Evolutionary conservation across 2,797 vertebrate species (phyloP).

Genomic region (Channallabes apus): DNA sequence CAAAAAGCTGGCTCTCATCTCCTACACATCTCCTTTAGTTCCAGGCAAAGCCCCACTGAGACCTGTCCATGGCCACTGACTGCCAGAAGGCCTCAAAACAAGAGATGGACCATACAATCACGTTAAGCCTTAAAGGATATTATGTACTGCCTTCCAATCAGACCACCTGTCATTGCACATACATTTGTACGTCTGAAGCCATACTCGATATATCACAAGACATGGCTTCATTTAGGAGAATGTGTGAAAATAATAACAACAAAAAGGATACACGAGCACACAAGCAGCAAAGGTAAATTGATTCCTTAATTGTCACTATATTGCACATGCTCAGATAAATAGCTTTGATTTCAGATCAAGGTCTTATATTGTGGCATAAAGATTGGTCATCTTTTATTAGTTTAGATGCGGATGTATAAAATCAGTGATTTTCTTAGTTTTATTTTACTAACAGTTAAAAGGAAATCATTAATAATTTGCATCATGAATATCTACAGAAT

Average conservation of each 20-base stretch:
- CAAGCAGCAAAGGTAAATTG: conserved; percentile 21
- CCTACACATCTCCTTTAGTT: conserved; percentile 62
- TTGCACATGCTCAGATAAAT: conserved; percentile 32
- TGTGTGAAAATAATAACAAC: conserved; percentile 41
- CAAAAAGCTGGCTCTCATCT: conserved; percentile 68
- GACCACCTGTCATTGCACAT: conserved; percentile 55
- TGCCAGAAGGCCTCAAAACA: conserved; percentile 35
- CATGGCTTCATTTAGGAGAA: conserved; percentile 48
- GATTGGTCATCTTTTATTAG: background rate
- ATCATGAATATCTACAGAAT: conserved; percentile 12
- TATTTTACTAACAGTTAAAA: background rate
- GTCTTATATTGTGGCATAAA: background rate
- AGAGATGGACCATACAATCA: conserved; percentile 45
- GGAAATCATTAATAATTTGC: background rate
- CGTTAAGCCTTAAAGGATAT: conserved; percentile 53
- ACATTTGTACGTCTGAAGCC: conserved; percentile 40
- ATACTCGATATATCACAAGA: conserved; percentile 48
- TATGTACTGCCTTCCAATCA: conserved; percentile 48
- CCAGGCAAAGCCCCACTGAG: conserved; percentile 45
- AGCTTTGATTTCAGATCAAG: conserved; percentile 38
- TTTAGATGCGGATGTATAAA: background rate
- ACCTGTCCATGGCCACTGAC: conserved; percentile 58
- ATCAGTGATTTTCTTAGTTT: conserved; percentile 6
- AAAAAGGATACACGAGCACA: background rate
- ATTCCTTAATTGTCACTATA: conserved; percentile 31